Evolutionary conservation across 2,888 invertebrate species (phyloP).

Genomic region (Folsomia candida): DNA sequence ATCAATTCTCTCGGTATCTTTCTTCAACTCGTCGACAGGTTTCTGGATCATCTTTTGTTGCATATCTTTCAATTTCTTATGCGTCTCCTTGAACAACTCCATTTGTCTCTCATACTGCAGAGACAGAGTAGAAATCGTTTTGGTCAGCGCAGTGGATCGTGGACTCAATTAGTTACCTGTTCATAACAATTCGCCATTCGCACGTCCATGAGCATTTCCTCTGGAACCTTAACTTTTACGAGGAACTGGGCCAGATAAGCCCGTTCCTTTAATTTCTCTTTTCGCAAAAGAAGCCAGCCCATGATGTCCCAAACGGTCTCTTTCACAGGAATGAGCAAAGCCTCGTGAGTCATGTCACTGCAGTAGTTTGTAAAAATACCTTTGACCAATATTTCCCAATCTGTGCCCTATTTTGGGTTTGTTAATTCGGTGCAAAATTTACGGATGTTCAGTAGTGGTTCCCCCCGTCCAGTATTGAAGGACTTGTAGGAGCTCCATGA

Average conservation of each 20-base stretch:
- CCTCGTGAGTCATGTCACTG: slow-evolving; percentile 17
- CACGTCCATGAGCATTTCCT: slow-evolving; percentile 70
- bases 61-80: slow-evolving; percentile 66
- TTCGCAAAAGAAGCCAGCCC: slow-evolving; percentile 70
- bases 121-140: not conserved
- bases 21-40: slow-evolving; percentile 66
- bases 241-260: slow-evolving; percentile 73
- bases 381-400: not conserved
- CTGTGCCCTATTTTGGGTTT: slow-evolving; percentile 1
- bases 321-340: slow-evolving; percentile 20
- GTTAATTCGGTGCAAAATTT: not conserved
- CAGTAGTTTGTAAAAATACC: not conserved
- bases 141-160: not conserved
- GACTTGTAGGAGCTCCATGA: slow-evolving; percentile 68
- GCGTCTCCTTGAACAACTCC: slow-evolving; percentile 75
- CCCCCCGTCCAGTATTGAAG: slow-evolving; percentile 76
- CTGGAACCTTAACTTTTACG: slow-evolving; percentile 68
- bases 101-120: slow-evolving; percentile 68
- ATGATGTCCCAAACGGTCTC: slow-evolving; percentile 66
- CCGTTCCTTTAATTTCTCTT: slow-evolving; percentile 72
- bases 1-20: slow-evolving; percentile 80
- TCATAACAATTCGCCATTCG: slow-evolving; percentile 69
- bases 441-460: not conserved
- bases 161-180: slow-evolving; percentile 55
- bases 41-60: slow-evolving; percentile 58